phyloP scores from a whole-genome alignment of 2,888 invertebrate genomes.

The Microplitis deprimator region DNA sequence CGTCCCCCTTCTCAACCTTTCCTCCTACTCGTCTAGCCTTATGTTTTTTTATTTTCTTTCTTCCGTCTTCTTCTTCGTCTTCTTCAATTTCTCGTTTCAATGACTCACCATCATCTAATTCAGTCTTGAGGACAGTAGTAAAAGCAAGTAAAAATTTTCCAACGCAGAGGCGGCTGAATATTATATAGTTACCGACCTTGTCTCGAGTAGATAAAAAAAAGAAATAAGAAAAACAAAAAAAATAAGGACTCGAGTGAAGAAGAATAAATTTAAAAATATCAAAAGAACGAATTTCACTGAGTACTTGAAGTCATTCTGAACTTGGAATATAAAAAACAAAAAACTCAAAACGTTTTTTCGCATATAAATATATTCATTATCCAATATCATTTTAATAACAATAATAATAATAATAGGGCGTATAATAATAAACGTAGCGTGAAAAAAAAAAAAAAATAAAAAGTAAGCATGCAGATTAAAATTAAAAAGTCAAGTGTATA shows the following conservation, averaged over 20 bases:
- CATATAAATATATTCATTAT: not conserved
- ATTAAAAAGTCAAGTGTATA: slow-evolving; percentile 27
- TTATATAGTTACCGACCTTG: slow-evolving; percentile 33
- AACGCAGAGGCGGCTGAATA: not conserved
- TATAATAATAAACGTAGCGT: not conserved
- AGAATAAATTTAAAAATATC: slow-evolving; percentile 2
- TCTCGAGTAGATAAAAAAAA: slow-evolving; percentile 28
- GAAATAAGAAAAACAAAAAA: not conserved
- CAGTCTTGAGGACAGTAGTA: slow-evolving; percentile 26
- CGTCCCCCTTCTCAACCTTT: not conserved
- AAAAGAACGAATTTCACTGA: not conserved
- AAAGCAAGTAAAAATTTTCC: slow-evolving; percentile 13
- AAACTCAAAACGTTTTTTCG: not conserved
- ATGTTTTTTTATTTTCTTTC: slow-evolving; percentile 12
- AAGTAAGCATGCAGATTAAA: not conserved
- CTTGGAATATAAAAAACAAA: not conserved
- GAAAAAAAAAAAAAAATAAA: not conserved
- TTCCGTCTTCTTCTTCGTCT: slow-evolving; percentile 7
- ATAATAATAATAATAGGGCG: not conserved
- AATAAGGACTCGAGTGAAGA: not conserved
- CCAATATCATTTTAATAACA: not conserved
- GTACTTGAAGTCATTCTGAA: not conserved
- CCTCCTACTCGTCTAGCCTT: not conserved
- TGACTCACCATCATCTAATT: slow-evolving; percentile 37
- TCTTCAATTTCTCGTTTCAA: slow-evolving; percentile 11